Base-by-base conservation (phyloP, 1,140 invertebrate species). In the Apis cerana region DNA sequence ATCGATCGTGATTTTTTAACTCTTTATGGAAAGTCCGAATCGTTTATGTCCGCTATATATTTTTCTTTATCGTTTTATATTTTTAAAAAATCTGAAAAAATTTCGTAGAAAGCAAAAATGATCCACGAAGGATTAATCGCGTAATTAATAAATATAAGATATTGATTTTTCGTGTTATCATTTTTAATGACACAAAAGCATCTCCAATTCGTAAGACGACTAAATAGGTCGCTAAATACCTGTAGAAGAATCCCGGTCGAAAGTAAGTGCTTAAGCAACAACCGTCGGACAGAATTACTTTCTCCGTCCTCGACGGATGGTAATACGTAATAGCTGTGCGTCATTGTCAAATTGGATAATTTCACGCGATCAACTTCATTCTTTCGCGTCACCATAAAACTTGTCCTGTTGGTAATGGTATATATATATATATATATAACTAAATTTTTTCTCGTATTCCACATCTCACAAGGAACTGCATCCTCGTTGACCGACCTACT, bases 341-440 rank as follows among this genome's bases (percentile, higher is more conserved):
- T 81, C 70, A 68, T 50, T 23, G 62, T 81, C 62, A 50, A 81
- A 75, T 75, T 54, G 71, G 74, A 78, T 69, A 23, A 69, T 64
- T 78, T 12, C 27, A 9, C 48, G 56, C 7, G 27, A 77, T 69
- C 65, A 23, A 19, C 74, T 54, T 54, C 21, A 56, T 62, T 80
- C 58, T 74, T 74, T 75, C 71, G 52, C 61, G 80, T 48, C 11
- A n/a, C 48, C 19, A 11, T 64, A 11, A 68, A 68, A 68, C 8
- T 43, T 4, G n/a, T 1, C 33, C 33, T 43, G 33, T 43, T 59
- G 43, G 5, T 0, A 1, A 56, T 11, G 11, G 33, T 43, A 33
- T 4, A 33, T 33, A 33, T 33, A 33, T 4, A 33, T n/a, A 33
- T 33, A 33, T 33, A 33, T 33, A 67, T 23, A 70, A 78, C 71